A percentile compares a stretch with the other conserved stretches of the same genome.
These are phyloP conservation scores for Melanchra persicariae DNA, from an alignment of 2,888 invertebrate genomes.

Conservation along the genomic window DNA sequence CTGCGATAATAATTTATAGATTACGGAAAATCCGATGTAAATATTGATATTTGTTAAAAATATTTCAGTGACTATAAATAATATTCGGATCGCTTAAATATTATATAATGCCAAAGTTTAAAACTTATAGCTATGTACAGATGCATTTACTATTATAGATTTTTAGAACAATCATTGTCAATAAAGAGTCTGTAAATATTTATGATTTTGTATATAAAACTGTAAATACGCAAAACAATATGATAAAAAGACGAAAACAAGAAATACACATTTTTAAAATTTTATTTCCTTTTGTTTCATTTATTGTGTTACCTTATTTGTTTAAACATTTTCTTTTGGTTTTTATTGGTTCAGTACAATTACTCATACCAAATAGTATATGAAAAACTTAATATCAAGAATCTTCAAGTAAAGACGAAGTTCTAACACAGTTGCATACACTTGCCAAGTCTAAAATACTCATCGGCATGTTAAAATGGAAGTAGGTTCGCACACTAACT, in stretches of 20 bases:
- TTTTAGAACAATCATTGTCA: constrained; percentile 77
- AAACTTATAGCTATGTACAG: constrained; percentile 88
- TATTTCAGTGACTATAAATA: constrained; percentile 65
- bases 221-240: constrained; percentile 84
- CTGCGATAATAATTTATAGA: constrained; percentile 88
- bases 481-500: constrained; percentile 70
- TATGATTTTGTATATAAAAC: constrained; percentile 83
- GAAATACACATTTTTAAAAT: constrained; percentile 88
- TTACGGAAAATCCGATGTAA: constrained; percentile 78
- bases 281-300: constrained; percentile 89
- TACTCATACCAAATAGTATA: not conserved
- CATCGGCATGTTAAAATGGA: constrained; percentile 66
- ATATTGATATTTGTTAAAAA: constrained; percentile 72
- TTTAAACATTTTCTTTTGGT: constrained; percentile 49
- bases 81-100: constrained; percentile 71
- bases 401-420: constrained; percentile 37
- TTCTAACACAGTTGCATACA: constrained; percentile 63
- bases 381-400: constrained; percentile 23
- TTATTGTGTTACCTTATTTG: constrained; percentile 76
- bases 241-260: constrained; percentile 77
- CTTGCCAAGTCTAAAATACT: constrained; percentile 63
- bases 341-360: constrained; percentile 44
- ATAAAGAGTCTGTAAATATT: constrained; percentile 86
- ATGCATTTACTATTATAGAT: constrained; percentile 84
- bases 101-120: constrained; percentile 89